Conservation (phyloP, 2,113 vertebrate species). For the Aegithalos caudatus region DNA sequence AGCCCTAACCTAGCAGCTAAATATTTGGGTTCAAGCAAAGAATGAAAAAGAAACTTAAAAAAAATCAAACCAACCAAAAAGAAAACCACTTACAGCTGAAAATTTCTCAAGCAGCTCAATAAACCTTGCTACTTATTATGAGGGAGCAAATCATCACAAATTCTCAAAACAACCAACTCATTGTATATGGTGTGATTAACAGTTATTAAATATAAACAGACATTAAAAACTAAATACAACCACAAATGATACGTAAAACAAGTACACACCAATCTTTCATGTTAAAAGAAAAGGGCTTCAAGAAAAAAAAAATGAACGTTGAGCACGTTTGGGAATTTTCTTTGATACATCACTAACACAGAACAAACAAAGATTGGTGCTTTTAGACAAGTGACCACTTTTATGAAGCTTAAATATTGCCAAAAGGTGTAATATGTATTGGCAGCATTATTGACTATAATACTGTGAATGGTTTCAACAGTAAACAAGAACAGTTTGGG, state of each 20-base stretch:
- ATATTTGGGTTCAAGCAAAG: slow-evolving; percentile 98
- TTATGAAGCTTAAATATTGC: slow-evolving; percentile 71
- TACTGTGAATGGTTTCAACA: slow-evolving; percentile 49
- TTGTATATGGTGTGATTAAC: slow-evolving; percentile 62
- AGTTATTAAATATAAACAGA: slow-evolving; percentile 68
- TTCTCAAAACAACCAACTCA: slow-evolving; percentile 65
- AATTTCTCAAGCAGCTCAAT: slow-evolving; percentile 66
- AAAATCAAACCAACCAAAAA: slow-evolving; percentile 72
- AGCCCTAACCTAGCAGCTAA: slow-evolving; percentile 98
- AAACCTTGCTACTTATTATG: slow-evolving; percentile 53
- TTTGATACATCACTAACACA: slow-evolving; percentile 61
- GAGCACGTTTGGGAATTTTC: slow-evolving; percentile 43
- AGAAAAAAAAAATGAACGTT: background rate
- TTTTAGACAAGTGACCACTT: slow-evolving; percentile 66
- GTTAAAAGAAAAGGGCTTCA: slow-evolving; percentile 32
- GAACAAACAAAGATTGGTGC: slow-evolving; percentile 50
- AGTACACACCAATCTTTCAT: slow-evolving; percentile 61
- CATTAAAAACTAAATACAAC: slow-evolving; percentile 67
- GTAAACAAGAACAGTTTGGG: slow-evolving; percentile 34
- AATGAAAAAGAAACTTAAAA: slow-evolving; percentile 86
- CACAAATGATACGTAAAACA: slow-evolving; percentile 65
- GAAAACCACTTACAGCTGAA: slow-evolving; percentile 52
- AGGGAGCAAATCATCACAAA: slow-evolving; percentile 65
- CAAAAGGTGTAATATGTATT: slow-evolving; percentile 49
- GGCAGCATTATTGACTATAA: slow-evolving; percentile 31